These are phyloP conservation scores for Bugula neritina DNA, from an alignment of 2,888 invertebrate species.

Conservation along the genomic window DNA sequence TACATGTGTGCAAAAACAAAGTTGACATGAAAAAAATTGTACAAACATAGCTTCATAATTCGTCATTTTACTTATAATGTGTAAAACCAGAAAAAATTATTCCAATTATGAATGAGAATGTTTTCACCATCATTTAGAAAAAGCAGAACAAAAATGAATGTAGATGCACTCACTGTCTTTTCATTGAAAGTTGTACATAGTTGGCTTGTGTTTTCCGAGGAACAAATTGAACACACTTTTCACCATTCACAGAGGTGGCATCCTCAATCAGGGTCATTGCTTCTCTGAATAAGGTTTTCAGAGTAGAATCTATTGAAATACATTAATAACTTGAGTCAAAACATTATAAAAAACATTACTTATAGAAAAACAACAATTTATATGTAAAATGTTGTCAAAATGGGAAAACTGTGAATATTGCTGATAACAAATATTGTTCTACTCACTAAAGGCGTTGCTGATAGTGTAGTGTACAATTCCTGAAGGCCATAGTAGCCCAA, in stretches of 20 bases:
- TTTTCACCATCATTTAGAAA: too few species aligned
- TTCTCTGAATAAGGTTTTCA: slow-evolving; percentile 33
- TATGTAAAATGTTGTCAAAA: not conserved
- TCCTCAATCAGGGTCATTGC: slow-evolving; percentile 40
- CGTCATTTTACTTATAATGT: too few species aligned
- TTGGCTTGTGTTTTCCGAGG: slow-evolving; percentile 59
- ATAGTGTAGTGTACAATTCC: slow-evolving; percentile 39
- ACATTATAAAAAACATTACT: not conserved
- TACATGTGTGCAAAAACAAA: too few species aligned
- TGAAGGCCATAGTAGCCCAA: slow-evolving; percentile 36
- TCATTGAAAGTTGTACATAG: slow-evolving; percentile 55
- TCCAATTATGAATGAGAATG: too few species aligned
- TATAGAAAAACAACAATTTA: not conserved
- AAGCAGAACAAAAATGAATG: too few species aligned
- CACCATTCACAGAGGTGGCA: slow-evolving; percentile 52
- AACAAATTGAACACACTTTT: slow-evolving; percentile 63
- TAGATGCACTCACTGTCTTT: not conserved
- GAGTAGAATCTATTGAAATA: slow-evolving; percentile 28
- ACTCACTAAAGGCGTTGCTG: slow-evolving; percentile 30
- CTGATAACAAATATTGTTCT: not conserved
- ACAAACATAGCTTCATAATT: too few species aligned
- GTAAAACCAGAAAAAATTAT: too few species aligned
- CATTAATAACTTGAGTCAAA: slow-evolving; percentile 29
- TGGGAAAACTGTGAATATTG: not conserved
- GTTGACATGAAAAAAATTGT: too few species aligned